These are phyloP conservation scores for Myocastor coypus DNA, from an alignment of 2,113 vertebrate species.

Conservation along the genomic window DNA sequence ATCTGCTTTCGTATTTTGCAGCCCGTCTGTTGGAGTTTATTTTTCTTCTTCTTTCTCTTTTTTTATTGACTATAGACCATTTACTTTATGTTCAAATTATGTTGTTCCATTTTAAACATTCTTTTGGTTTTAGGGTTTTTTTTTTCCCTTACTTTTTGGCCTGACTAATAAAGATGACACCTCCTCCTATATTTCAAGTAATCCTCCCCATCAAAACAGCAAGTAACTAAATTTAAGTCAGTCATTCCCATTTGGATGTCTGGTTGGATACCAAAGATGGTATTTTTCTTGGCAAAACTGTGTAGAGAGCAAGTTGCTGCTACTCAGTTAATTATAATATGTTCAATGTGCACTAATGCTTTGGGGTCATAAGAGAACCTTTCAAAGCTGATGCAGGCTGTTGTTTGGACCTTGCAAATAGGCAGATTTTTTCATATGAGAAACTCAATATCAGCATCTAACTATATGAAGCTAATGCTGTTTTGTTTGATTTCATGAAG, in stretches of 20 bases:
- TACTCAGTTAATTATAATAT: conserved; percentile 90
- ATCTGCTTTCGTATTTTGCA: conserved; percentile 86
- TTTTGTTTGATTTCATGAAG: conserved; percentile 44
- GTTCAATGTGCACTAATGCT: conserved; percentile 89
- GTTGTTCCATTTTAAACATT: conserved; percentile 83
- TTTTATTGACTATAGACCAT: conserved; percentile 86
- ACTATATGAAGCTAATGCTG: neutral
- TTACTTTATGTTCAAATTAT: conserved; percentile 85
- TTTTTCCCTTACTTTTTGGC: conserved; percentile 68
- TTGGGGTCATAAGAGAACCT: conserved; percentile 71
- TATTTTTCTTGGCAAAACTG: conserved; percentile 86
- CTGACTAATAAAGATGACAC: conserved; percentile 83
- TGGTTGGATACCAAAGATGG: conserved; percentile 88
- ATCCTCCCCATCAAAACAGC: conserved; percentile 79
- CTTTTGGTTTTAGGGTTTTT: conserved; percentile 49
- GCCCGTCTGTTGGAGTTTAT: conserved; percentile 85
- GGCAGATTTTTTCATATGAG: conserved; percentile 57
- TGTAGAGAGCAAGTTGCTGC: conserved; percentile 86
- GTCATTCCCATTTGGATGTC: conserved; percentile 88
- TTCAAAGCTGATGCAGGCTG: conserved; percentile 73
- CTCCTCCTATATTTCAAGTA: conserved; percentile 80
- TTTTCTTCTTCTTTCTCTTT: conserved; percentile 85
- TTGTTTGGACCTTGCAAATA: conserved; percentile 76
- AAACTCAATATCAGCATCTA: conserved; percentile 76
- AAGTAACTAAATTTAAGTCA: conserved; percentile 85